Evolutionary conservation across 2,797 vertebrate species (phyloP).

Genomic region (Tamandua tetradactyla): DNA sequence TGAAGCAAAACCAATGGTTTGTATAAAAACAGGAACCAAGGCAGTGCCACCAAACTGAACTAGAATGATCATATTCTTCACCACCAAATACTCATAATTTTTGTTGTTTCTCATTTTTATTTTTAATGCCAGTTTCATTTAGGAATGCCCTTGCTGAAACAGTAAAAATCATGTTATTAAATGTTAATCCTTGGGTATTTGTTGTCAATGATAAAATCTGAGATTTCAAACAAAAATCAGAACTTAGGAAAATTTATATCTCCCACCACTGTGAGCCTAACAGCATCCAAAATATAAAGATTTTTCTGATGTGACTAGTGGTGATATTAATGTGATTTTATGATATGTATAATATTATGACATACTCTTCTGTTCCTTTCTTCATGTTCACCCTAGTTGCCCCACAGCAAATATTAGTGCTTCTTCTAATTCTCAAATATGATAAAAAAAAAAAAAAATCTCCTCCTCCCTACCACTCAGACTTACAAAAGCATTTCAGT

Average conservation of each 20-base stretch:
- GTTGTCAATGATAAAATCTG: no score
- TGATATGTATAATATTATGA: not conserved
- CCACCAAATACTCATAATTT: not conserved
- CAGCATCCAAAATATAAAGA: not conserved
- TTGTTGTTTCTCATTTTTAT: no score
- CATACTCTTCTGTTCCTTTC: not conserved
- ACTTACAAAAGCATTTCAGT: constrained; percentile 9
- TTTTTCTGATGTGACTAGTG: not conserved
- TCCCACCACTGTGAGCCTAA: not conserved
- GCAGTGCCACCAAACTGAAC: constrained; percentile 22
- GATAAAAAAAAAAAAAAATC: constrained; percentile 35
- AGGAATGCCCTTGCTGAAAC: not conserved
- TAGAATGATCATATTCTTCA: not conserved
- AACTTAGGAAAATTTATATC: constrained; percentile 26
- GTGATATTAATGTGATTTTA: constrained; percentile 3
- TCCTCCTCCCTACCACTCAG: not conserved
- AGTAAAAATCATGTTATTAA: constrained; percentile 43
- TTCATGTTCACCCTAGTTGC: not conserved
- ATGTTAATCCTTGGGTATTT: not conserved
- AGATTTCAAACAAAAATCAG: not conserved
- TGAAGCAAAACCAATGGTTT: no score
- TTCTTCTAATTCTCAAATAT: not conserved
- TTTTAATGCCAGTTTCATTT: no score
- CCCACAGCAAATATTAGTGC: not conserved
- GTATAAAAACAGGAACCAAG: constrained; percentile 26